phyloP scores from a whole-genome alignment of 2,113 vertebrate species.

The Syngnathus typhle region DNA sequence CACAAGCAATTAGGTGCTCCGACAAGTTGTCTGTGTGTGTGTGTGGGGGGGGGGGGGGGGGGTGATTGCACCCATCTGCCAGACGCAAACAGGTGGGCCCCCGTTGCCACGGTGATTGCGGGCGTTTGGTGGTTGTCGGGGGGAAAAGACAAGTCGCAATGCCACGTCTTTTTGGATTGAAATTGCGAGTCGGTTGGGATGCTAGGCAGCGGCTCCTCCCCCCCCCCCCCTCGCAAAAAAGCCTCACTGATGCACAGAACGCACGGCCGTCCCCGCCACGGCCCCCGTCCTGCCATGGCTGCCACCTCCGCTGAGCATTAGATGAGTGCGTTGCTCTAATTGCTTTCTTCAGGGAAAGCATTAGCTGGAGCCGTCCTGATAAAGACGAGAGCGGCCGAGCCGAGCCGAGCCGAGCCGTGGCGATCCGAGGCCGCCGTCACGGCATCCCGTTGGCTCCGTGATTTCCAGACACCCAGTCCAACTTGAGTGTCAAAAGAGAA shows the following conservation, averaged over 20 bases:
- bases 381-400: too few species aligned
- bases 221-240: constrained; percentile 3
- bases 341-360: constrained; percentile 70
- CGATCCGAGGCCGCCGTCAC: too few species aligned
- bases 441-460: too few species aligned
- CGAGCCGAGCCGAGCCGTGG: too few species aligned
- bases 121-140: not conserved
- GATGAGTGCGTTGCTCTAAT: constrained; percentile 63
- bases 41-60: not conserved
- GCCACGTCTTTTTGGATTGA: not conserved
- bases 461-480: too few species aligned
- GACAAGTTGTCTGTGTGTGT: constrained; percentile 19
- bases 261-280: not conserved
- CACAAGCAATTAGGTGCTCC: constrained; percentile 51
- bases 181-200: too few species aligned
- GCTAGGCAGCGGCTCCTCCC: too few species aligned
- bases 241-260: constrained; percentile 14
- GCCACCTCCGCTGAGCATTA: constrained; percentile 48
- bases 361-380: constrained; percentile 65
- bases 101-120: constrained; percentile 27
- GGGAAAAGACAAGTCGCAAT: too few species aligned
- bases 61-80: constrained; percentile 45
- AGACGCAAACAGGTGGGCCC: constrained; percentile 54
- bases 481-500: too few species aligned
- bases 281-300: not conserved